phyloP scores from a whole-genome alignment of 2,797 vertebrate species.

The Capromys pilorides region DNA sequence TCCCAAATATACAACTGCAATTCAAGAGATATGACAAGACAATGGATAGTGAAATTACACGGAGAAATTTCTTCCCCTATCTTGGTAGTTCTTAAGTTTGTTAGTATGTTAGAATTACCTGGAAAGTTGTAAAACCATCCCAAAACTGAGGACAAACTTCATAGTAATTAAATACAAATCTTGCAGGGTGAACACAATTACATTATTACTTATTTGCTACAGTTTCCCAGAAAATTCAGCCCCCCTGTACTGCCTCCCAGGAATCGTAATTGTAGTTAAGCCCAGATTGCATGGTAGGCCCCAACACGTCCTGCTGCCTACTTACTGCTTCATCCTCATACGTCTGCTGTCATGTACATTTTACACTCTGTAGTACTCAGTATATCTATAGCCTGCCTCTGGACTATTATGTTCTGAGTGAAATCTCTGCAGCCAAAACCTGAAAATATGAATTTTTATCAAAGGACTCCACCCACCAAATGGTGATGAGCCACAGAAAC shows the following conservation, averaged over 20 bases:
- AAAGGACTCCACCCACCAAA: neutral
- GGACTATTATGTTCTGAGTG: neutral
- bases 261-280: neutral
- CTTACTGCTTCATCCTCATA: neutral
- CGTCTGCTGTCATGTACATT: neutral
- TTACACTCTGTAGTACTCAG: neutral
- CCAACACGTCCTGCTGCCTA: neutral
- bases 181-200: neutral
- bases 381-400: neutral
- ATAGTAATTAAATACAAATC: neutral
- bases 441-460: conserved; percentile 14
- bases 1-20: neutral
- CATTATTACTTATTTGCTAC: neutral
- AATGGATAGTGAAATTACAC: neutral
- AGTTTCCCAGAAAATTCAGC: neutral
- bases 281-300: neutral
- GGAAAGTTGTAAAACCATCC: neutral
- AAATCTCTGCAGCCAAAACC: conserved; percentile 20
- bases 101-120: neutral
- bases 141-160: neutral
- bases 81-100: neutral
- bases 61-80: conserved; percentile 7
- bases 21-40: neutral
- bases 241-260: neutral
- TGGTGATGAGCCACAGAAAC: neutral